Conservation (phyloP, 2,113 vertebrate genomes). For the Lophochroa leadbeateri region DNA sequence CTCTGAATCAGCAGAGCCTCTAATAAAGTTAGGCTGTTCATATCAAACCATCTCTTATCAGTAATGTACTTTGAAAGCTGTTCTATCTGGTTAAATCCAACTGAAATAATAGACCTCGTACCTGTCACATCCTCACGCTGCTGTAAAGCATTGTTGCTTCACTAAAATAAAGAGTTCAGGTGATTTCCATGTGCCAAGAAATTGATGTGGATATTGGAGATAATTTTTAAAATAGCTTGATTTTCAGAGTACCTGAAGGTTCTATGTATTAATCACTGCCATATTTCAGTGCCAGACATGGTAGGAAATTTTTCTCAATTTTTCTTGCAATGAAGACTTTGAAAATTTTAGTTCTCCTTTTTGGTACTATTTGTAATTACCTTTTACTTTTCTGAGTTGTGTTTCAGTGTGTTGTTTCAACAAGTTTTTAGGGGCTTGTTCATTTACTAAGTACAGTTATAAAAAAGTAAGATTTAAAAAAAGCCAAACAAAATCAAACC, state of each 20-base stretch:
- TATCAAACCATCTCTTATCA: constrained; percentile 53
- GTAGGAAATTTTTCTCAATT: not conserved
- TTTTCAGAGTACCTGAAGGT: not conserved
- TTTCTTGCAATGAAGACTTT: not conserved
- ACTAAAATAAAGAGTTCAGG: constrained; percentile 10
- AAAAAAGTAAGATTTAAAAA: not conserved
- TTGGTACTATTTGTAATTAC: not conserved
- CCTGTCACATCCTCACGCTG: constrained; percentile 44
- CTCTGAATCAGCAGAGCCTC: constrained; percentile 34
- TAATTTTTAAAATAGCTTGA: not conserved
- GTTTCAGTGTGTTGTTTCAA: not conserved
- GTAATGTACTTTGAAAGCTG: constrained; percentile 62
- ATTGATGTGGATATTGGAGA: not conserved
- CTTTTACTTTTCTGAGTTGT: not conserved
- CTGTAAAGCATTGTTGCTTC: not conserved
- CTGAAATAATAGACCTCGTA: constrained; percentile 54
- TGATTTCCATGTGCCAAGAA: not conserved
- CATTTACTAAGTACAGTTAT: not conserved
- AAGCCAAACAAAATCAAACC: not conserved
- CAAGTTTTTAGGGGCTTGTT: not conserved
- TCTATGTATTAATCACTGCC: not conserved
- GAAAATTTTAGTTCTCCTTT: not conserved
- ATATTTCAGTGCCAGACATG: not conserved
- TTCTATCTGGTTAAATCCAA: constrained; percentile 54
- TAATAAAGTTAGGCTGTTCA: constrained; percentile 49